Percentiles rank a stretch among this genome's conserved stretches.
phyloP scores from a whole-genome alignment of 1,140 invertebrate species.

The Drosophila lowei region DNA sequence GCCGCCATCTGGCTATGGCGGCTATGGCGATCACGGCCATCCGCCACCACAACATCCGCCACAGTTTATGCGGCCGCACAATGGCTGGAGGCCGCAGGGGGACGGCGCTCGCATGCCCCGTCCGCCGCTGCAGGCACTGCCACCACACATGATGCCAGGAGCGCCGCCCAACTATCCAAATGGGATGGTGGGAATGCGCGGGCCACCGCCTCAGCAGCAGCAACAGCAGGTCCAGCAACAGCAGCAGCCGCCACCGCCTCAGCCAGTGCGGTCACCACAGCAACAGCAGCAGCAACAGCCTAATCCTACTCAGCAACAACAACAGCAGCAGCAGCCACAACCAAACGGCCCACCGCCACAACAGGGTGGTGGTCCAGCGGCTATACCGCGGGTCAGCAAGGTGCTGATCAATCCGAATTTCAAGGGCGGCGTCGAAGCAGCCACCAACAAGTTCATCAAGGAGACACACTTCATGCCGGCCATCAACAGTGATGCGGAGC shows the following conservation, averaged over 20 bases:
- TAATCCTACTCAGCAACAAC: conserved; percentile 21
- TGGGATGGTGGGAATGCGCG: conserved; percentile 69
- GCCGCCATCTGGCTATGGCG: conserved; percentile 41
- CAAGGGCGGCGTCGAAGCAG: conserved; percentile 82
- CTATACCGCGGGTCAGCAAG: conserved; percentile 70
- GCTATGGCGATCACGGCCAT: conserved; percentile 37
- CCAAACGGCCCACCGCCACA: conserved; percentile 18
- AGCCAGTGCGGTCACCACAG: conserved; percentile 25
- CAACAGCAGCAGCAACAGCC: conserved; percentile 16
- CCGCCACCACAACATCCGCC: conserved; percentile 42
- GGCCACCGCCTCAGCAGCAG: conserved; percentile 52
- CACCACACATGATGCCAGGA: conserved; percentile 63
- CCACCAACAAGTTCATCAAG: conserved; percentile 82
- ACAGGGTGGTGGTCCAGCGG: conserved; percentile 21
- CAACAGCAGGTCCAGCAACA: conserved; percentile 46
- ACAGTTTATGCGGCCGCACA: conserved; percentile 68
- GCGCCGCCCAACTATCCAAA: conserved; percentile 64
- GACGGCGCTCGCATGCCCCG: conserved; percentile 68
- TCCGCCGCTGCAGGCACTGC: conserved; percentile 65
- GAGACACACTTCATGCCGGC: conserved; percentile 80
- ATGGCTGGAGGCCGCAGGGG: conserved; percentile 66
- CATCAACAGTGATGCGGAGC: conserved; percentile 76
- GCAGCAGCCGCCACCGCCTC: conserved; percentile 6
- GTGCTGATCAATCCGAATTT: conserved; percentile 83
- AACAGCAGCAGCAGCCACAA: conserved; percentile 12